These are phyloP conservation scores for Cheiracanthium punctorium DNA, from an alignment of 2,888 invertebrate genomes.

Conservation along the genomic window DNA sequence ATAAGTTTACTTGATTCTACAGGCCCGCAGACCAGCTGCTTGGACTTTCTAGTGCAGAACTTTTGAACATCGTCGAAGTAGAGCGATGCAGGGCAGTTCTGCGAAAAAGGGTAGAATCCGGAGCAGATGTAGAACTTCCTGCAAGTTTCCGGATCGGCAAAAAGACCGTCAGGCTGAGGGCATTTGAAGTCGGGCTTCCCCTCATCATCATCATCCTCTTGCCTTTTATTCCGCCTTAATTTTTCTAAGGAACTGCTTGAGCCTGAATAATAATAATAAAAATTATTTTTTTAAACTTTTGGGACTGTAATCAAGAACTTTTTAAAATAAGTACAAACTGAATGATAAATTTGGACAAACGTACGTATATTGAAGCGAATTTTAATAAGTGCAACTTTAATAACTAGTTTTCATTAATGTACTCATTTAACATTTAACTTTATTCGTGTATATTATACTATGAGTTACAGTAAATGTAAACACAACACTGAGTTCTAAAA, in stretches of 20 bases:
- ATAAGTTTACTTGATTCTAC: constrained; percentile 77
- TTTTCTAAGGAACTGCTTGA: not conserved
- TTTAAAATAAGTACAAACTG: no score
- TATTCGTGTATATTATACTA: no score
- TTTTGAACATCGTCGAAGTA: constrained; percentile 93
- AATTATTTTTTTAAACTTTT: not conserved
- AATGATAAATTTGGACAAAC: no score
- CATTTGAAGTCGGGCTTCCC: constrained; percentile 71
- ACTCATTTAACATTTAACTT: no score
- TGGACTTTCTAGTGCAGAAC: constrained; percentile 89
- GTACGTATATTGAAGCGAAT: no score
- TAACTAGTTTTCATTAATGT: no score
- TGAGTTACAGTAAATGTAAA: no score
- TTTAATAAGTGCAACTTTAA: no score
- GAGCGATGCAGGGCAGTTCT: constrained; percentile 91
- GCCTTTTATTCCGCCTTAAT: constrained; percentile 25
- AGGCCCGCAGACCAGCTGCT: constrained; percentile 91
- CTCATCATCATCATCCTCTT: constrained; percentile 18
- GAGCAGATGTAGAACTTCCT: constrained; percentile 81
- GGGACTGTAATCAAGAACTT: not conserved
- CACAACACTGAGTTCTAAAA: no score
- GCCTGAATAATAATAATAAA: not conserved
- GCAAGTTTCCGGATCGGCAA: constrained; percentile 73
- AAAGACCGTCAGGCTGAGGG: constrained; percentile 73
- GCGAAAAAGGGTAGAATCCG: constrained; percentile 90